Evolutionary conservation across 2,797 vertebrate species (phyloP), one percentile per base, ranked within the genome.

Genomic region (Oryzias sinensis): DNA sequence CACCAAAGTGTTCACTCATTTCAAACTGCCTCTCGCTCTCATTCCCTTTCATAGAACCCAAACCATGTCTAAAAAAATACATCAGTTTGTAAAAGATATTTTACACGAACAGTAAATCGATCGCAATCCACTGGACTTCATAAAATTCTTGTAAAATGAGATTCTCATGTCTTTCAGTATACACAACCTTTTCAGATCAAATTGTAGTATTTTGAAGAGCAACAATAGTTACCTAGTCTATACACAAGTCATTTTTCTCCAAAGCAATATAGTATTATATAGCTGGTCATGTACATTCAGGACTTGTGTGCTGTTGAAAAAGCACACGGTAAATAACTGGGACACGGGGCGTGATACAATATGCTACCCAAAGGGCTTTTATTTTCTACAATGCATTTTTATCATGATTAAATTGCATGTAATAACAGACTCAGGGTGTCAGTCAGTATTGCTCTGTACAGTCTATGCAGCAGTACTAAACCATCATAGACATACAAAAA

Each of bases 31-130:
- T 85, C 82, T 88, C 82, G 84, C 80, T 87, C 80, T 88, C 84
- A 64, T 85, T 93, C 90, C 88, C 88, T 93, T 92, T 91, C 90
- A 86, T 88, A 88, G 78, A 87, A 88, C 89, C 91, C 90, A 89
- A 89, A 79, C 88, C 81, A 85, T 91, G 77, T 90, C 88, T 93
- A 91, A 93, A 93, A 93, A 93, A 93, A 93, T 92, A 92, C 86
- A 90, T 89, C 85, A 81, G 86, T 92, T 88, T 92, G 88, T 92
- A 93, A 92, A 93, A 91, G 86, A 88, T 87, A 85, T 88, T 85
- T 84, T 92, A 92, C 89, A 93, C 87, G 77, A 87, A 89, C 80
- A 89, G 89, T 89, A 86, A 89, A 88, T 91, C 84, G 87, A 91
- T 82, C 82, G 59, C 77, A 81, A 89, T 81, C 76, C 81, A 69